Evolutionary conservation across 1,140 invertebrate species (phyloP).

Genomic region (Mesaphorura yosii): DNA sequence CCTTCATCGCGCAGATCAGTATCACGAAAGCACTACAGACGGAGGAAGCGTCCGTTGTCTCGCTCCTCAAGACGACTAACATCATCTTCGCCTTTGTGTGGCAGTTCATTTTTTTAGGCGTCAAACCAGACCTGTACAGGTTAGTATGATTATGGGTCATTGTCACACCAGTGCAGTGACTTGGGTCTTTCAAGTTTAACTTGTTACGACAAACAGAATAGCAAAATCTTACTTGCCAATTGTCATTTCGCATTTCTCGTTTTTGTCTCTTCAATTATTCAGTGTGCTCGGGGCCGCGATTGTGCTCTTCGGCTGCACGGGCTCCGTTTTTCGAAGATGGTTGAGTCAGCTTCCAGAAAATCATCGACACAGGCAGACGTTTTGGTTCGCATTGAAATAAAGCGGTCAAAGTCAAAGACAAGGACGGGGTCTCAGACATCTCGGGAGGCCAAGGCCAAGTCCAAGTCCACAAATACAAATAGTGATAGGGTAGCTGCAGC

Average conservation of each 20-base stretch:
- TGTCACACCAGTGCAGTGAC: neutral
- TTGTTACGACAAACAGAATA: too few species aligned
- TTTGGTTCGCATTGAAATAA: too few species aligned
- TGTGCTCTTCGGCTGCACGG: slow-evolving; percentile 66
- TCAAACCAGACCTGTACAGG: slow-evolving; percentile 20
- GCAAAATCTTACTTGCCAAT: too few species aligned
- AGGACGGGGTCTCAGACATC: too few species aligned
- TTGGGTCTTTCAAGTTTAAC: too few species aligned
- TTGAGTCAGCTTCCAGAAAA: slow-evolving; percentile 48
- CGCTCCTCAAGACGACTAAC: slow-evolving; percentile 8
- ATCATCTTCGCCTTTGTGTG: slow-evolving; percentile 19
- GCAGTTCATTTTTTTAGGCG: slow-evolving; percentile 17
- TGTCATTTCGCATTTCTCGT: too few species aligned
- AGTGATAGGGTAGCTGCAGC: too few species aligned
- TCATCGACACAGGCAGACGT: too few species aligned
- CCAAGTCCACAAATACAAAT: too few species aligned
- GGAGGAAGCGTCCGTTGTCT: slow-evolving; percentile 12
- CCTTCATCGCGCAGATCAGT: slow-evolving; percentile 18
- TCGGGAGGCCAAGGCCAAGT: too few species aligned
- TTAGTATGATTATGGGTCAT: neutral
- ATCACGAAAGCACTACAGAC: slow-evolving; percentile 7
- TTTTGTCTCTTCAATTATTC: slow-evolving; percentile 37
- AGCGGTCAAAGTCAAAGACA: too few species aligned
- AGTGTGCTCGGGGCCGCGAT: slow-evolving; percentile 68
- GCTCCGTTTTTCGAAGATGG: slow-evolving; percentile 75